Evolutionary conservation across 1,140 invertebrate species (phyloP).

Genomic region (Cardiocondyla obscurior): DNA sequence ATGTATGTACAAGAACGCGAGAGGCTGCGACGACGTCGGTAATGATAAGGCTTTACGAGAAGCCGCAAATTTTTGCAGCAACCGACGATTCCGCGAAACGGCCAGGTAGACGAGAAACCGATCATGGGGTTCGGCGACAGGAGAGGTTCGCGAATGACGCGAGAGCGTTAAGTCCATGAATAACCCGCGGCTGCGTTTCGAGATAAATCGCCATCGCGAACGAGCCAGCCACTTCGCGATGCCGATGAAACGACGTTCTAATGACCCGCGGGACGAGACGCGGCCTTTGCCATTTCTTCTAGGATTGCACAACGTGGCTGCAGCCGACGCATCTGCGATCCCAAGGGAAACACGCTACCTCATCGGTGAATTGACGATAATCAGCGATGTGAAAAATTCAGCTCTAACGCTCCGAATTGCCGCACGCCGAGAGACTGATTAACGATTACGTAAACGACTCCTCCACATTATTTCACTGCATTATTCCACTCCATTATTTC

Average conservation of each 20-base stretch:
- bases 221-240: neutral
- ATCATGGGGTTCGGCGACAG: neutral
- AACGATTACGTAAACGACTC: neutral
- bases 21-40: conserved; percentile 1
- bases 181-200: neutral
- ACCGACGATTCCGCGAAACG: neutral
- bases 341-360: neutral
- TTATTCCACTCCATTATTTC: neutral
- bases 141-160: neutral
- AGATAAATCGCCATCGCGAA: neutral
- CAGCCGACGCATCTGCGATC: conserved; percentile 11
- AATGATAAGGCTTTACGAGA: neutral
- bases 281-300: conserved; percentile 41
- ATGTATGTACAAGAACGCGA: neutral
- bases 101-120: neutral
- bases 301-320: conserved; percentile 28
- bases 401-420: neutral
- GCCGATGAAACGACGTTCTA: conserved; percentile 9
- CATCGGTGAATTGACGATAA: neutral
- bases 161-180: neutral
- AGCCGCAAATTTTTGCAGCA: neutral
- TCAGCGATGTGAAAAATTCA: neutral
- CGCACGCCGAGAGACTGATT: neutral
- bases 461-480: neutral
- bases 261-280: conserved; percentile 15